Base-by-base conservation (phyloP, 1,140 invertebrate species). In the Hestina assimilis region DNA sequence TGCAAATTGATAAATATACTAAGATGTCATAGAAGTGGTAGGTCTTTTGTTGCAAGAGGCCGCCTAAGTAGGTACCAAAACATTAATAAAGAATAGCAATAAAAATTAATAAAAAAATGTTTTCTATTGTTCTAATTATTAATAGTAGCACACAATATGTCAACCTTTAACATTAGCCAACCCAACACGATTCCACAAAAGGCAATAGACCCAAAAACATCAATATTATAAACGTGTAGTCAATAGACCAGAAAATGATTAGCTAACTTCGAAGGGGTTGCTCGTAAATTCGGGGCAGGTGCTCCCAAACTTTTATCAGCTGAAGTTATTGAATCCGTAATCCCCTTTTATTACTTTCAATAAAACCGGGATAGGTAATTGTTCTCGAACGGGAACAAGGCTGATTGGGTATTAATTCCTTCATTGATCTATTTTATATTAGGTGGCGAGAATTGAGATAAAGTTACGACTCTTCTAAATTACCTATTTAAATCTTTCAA, bases 311-410 rank as follows among this genome's bases (percentile, higher is more conserved):
- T 79, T 78, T 76, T 79, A 78, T 80, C 79, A 71, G 77, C 66
- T 69, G 66, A 63, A 76, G 71, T 76, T 81, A 83, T 81, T 80
- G 81, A 84, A 82, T 82, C 73, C 70, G 58, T 81, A 84, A 82
- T 82, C 73, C 81, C 69, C 68, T 74, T 83, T 84, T 84, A 82
- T 82, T 82, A 73, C 73, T 75, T 69, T 65, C 68, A 78, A 80
- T 76, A 78, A 78, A 78, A 75, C 55, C 57, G 57, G n/a, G 60
- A 57, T 67, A 69, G 69, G 66, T 75, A 73, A 75, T 79, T 75
- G 63, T 70, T 68, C 66, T 59, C 64, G 68, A 64, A 66, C 59
- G 58, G 57, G 57, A 68, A 59, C 65, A 65, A 69, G 63, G 64
- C 58, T 71, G 75, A 75, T 79, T 59, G 67, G 40, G 61, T 61